Conservation (phyloP, 1,140 invertebrate genomes). For the Saccostrea glomerata region DNA sequence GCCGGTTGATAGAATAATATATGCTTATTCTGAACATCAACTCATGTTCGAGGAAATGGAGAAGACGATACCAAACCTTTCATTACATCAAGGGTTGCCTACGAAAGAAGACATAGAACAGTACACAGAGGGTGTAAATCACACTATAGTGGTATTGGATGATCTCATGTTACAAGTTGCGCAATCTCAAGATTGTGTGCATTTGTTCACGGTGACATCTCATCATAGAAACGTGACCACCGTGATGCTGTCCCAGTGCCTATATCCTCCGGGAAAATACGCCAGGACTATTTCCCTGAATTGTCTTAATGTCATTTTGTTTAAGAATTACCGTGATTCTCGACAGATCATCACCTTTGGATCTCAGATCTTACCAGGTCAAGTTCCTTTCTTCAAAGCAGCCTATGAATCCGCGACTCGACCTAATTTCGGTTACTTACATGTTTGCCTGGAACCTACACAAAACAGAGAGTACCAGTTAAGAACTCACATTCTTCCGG, state of each 20-base stretch:
- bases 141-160: constrained; percentile 37
- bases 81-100: not conserved
- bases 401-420: constrained; percentile 40
- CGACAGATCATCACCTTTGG: constrained; percentile 6
- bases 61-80: not conserved
- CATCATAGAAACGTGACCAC: constrained; percentile 38
- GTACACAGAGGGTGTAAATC: too few relatives aligned
- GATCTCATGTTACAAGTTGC: constrained; percentile 46
- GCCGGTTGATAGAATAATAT: too few relatives aligned
- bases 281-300: constrained; percentile 49
- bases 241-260: constrained; percentile 40
- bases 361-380: constrained; percentile 44
- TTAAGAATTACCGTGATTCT: constrained; percentile 39
- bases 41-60: not conserved
- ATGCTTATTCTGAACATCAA: not conserved
- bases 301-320: constrained; percentile 46
- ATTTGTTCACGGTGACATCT: constrained; percentile 44
- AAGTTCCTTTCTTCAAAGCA: constrained; percentile 32
- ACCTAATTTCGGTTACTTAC: constrained; percentile 24
- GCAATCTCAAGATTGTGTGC: constrained; percentile 27
- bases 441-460: constrained; percentile 38
- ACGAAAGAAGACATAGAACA: too few relatives aligned
- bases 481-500: constrained; percentile 8
- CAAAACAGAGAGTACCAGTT: constrained; percentile 39
- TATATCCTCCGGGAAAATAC: constrained; percentile 44